Evolutionary conservation across 2,888 invertebrate genomes (phyloP), one percentile per base, ranked within the genome.

Genomic region (Lepeophtheirus nordmannii): DNA sequence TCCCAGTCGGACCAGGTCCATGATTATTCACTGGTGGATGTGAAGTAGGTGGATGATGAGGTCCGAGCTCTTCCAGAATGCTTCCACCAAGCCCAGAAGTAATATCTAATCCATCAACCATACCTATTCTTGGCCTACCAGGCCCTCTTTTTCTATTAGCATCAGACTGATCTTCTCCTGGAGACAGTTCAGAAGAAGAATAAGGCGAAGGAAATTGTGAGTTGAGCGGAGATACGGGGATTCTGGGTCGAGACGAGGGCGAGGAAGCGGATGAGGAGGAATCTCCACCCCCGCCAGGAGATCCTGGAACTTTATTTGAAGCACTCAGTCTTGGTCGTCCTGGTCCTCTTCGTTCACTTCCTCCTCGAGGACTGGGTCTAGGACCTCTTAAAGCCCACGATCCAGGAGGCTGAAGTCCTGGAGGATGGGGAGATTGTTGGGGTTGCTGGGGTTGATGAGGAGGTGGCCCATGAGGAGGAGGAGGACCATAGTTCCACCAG

Each of bases 301-400:
- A 23, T 22, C 12, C 58, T 14, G 22, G 22, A 22, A 14, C 23
- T 20, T 53, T 20, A n/a, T 20, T 20, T 53, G n/a, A 17, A n/a
- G 53, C n/a, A 14, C 22, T 58, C 22, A 58, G 14, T 20, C 58
- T n/a, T n/a, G 58, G 58, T 58, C 58, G 14, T 12, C 58, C 58
- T 3, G 58, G 58, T 58, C 58, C 58, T 23, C 58, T 14, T 17
- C 58, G n/a, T 14, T 58, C 58, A 20, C 20, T 22, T 23, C 58
- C 22, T 58, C 30, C 30, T 7, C 30, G 30, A 30, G 30, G 7
- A 30, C 30, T 30, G 30, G 58, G 20, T 58, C 58, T 1, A 22
- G 58, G 20, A 22, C 58, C 58, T 58, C 58, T 58, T 23, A 58
- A 22, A 14, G 58, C 58, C 58, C 58, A 58, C 5, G 58, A 2